These are phyloP conservation scores for Scaptodrosophila latifasciaeformis DNA, from an alignment of 2,888 invertebrate species.

Conservation along the genomic window DNA sequence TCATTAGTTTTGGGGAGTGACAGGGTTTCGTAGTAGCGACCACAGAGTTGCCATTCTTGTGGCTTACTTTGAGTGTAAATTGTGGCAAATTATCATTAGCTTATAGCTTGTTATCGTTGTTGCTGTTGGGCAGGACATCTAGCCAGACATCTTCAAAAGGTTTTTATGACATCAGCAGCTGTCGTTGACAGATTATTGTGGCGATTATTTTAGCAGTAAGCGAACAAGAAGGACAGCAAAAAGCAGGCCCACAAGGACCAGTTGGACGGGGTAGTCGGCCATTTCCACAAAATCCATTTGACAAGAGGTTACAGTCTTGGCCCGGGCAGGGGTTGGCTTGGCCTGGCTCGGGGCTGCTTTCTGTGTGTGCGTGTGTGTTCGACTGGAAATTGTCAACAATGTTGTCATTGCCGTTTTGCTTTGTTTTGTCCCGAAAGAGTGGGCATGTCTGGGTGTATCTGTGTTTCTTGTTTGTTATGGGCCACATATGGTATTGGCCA, in stretches of 20 bases:
- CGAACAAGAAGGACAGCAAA: background rate
- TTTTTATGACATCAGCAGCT: constrained; percentile 75
- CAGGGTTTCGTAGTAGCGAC: background rate
- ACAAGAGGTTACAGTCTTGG: constrained; percentile 4
- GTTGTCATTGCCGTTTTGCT: constrained; percentile 51
- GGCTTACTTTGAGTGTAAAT: constrained; percentile 55
- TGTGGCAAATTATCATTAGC: constrained; percentile 70
- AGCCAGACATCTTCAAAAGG: constrained; percentile 65
- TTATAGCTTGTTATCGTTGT: constrained; percentile 28
- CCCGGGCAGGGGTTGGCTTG: constrained; percentile 11
- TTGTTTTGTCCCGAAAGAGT: too few species aligned
- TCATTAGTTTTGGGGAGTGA: constrained; percentile 50
- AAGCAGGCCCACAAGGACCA: constrained; percentile 21
- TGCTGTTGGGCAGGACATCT: constrained; percentile 32
- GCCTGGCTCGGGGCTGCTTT: constrained; percentile 9
- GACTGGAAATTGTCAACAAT: constrained; percentile 64
- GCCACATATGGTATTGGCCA: constrained; percentile 32
- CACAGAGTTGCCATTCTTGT: constrained; percentile 21
- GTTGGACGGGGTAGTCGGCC: constrained; percentile 18
- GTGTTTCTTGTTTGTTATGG: constrained; percentile 12
- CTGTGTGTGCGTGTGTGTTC: constrained; percentile 61
- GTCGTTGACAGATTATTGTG: constrained; percentile 75
- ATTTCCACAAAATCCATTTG: constrained; percentile 11
- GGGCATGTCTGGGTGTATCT: too few species aligned
- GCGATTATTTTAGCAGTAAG: constrained; percentile 71